Base-by-base conservation (phyloP, 2,797 vertebrate genomes). In the Atherinosoma microstoma region DNA sequence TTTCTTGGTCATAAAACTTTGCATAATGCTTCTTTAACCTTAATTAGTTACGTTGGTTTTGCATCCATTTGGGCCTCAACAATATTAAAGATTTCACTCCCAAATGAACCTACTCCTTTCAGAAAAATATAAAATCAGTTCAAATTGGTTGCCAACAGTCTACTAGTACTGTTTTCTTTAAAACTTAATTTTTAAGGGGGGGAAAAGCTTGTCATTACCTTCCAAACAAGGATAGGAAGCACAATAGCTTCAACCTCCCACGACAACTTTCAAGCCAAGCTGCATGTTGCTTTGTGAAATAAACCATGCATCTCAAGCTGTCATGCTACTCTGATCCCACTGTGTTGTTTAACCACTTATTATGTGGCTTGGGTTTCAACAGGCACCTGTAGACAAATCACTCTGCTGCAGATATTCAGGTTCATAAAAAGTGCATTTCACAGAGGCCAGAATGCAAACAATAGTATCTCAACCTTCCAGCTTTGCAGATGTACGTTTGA, bases 341-440 rank as follows among this genome's bases (percentile, higher is more conserved):
- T 54, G 81, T 42, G 83, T 32, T 56, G 45, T 72, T 27, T 60
- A 78, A 75, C 64, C 66, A 53, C 58, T 74, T 64, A 73, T 80
- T 75, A 78, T 60, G 34, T 34, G 64, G 29, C 60, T 53, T 1
- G 30, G 10, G 67, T 59, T 70, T 75, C 73, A 75, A 69, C 71
- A 64, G 66, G 51, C 64, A 75, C 76, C 82, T 75, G 78, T 20
- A 67, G 79, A 76, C 53, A 18, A 45, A 57, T 64, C 73, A 53
- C 12, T 22, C 73, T 64, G 72, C 64, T 73, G 64, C 71, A 82
- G 60, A 53, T 61, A 56, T 45, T 45, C 18, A 45, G 42, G 42
- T 45, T 18, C 6, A 1, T 18, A 20, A 45, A 45, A 45, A 45
- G 42, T 45, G 42, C 42, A 45, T 20, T 45, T 45, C 42, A 20